phyloP scores from a whole-genome alignment of 92 coral and sea anemone species.

The Epizoanthus stellaris region DNA sequence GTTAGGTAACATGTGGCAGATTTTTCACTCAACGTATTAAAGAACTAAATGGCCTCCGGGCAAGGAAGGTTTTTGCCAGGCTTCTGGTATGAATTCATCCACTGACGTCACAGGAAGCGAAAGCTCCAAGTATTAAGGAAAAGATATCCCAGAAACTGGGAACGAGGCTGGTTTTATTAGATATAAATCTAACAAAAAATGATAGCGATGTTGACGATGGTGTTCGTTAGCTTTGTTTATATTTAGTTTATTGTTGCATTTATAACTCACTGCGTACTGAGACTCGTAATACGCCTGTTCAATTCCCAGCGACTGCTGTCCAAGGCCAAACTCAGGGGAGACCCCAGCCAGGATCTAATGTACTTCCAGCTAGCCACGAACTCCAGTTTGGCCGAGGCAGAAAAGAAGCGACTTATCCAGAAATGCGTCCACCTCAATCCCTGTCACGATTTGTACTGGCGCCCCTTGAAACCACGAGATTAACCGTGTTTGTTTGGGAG shows the following conservation, averaged over 20 bases:
- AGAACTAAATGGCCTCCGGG: too few species aligned
- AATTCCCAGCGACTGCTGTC: slow-evolving; percentile 43
- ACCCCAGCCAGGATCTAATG: slow-evolving; percentile 62
- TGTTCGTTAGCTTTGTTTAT: too few species aligned
- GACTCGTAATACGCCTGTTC: not conserved
- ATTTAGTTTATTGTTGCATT: not conserved
- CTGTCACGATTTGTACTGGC: slow-evolving; percentile 56
- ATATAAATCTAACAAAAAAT: too few species aligned
- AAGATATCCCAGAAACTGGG: too few species aligned
- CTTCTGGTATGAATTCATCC: too few species aligned
- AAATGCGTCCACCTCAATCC: slow-evolving; percentile 72
- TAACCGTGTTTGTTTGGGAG: not conserved
- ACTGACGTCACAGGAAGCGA: too few species aligned
- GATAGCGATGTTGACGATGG: too few species aligned
- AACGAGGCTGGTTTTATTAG: too few species aligned
- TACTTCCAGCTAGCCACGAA: slow-evolving; percentile 53
- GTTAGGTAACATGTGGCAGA: too few species aligned
- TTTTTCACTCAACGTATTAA: too few species aligned
- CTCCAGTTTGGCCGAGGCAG: slow-evolving; percentile 19
- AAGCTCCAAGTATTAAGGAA: too few species aligned
- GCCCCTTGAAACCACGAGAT: slow-evolving; percentile 34
- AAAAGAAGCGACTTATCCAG: slow-evolving; percentile 52
- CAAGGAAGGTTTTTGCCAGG: too few species aligned
- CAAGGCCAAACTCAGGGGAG: slow-evolving; percentile 43
- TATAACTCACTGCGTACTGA: not conserved